phyloP scores from a whole-genome alignment of 2,113 vertebrate genomes.

The Platanista minor region DNA sequence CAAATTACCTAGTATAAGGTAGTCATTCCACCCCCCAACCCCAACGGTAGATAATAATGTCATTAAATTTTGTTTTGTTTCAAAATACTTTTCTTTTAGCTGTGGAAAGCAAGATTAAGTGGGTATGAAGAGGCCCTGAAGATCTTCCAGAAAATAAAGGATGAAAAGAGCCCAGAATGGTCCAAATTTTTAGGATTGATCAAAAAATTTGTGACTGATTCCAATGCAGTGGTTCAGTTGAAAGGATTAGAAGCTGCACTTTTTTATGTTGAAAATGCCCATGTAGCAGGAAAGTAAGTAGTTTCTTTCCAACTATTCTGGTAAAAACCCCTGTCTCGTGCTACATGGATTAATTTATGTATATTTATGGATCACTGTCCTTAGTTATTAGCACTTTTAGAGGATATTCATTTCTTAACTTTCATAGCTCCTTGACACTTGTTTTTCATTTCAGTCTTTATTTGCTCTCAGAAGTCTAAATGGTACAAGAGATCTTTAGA shows the following conservation, averaged over 20 bases:
- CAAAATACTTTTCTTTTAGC: constrained; percentile 77
- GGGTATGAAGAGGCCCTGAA: constrained; percentile 98
- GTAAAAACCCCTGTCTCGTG: background rate
- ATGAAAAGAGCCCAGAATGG: constrained; percentile 98
- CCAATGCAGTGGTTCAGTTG: constrained; percentile 96
- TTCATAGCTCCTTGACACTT: constrained; percentile 26
- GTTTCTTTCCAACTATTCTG: constrained; percentile 28
- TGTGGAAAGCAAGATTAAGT: constrained; percentile 97
- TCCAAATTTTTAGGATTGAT: constrained; percentile 94
- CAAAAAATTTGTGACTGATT: constrained; percentile 97
- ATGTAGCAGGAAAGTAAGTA: constrained; percentile 96
- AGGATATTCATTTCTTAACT: constrained; percentile 12
- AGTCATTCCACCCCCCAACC: background rate
- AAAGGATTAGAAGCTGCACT: constrained; percentile 96
- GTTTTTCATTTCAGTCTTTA: constrained; percentile 10
- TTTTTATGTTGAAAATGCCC: constrained; percentile 92
- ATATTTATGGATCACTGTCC: background rate
- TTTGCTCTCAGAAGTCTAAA: constrained; percentile 3
- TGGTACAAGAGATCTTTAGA: background rate
- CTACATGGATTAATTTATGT: background rate
- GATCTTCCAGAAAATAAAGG: constrained; percentile 93
- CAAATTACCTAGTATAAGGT: background rate
- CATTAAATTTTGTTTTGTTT: constrained; percentile 48
- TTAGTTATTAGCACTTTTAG: constrained; percentile 29
- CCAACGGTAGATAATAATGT: background rate